These are phyloP conservation scores for Echinops telfairi DNA, from an alignment of 2,113 vertebrate genomes.

Conservation along the genomic window DNA sequence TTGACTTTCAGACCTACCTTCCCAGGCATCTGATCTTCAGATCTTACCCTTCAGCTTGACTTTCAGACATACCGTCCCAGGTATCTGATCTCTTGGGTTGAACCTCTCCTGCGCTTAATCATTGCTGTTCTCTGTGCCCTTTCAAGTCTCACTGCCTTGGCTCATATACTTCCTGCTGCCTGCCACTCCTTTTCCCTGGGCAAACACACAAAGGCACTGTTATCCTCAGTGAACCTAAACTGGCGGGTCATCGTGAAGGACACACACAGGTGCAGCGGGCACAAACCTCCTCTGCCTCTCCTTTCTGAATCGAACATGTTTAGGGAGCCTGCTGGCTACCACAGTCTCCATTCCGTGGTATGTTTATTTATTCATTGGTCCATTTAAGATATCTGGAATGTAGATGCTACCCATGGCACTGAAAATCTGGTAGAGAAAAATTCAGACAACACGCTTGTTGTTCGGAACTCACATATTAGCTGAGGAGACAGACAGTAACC, in stretches of 20 bases:
- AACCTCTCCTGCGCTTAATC: neutral
- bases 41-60: neutral
- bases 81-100: neutral
- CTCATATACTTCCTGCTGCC: neutral
- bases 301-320: neutral
- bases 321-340: neutral
- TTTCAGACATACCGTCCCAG: neutral
- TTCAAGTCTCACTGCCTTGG: neutral
- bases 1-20: neutral
- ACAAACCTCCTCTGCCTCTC: neutral
- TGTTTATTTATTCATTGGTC: neutral
- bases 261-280: neutral
- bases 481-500: neutral
- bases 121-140: neutral
- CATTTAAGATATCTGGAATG: neutral
- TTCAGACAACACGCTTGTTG: neutral
- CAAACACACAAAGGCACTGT: conserved; percentile 9
- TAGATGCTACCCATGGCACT: neutral
- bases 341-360: neutral
- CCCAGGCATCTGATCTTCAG: too few species aligned
- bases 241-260: neutral
- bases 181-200: neutral
- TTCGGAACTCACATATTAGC: neutral
- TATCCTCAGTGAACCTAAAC: neutral
- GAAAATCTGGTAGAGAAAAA: conserved; percentile 19